Percentiles rank a stretch among this genome's conserved stretches.
Evolutionary conservation across 1,140 invertebrate genomes (phyloP).

Genomic region (Capitella teleta): DNA sequence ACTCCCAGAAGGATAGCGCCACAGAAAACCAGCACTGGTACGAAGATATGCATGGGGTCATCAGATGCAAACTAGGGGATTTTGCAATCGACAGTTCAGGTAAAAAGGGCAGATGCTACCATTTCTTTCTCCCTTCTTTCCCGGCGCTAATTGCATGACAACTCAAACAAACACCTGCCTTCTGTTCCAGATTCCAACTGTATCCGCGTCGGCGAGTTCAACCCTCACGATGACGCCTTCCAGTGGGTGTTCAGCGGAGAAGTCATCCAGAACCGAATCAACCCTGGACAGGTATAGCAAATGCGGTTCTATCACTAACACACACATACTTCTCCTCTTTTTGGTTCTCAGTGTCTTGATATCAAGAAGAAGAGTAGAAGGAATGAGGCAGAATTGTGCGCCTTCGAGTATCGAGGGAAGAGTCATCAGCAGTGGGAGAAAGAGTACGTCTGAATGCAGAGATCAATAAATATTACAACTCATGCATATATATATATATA

Average conservation of each 20-base stretch:
- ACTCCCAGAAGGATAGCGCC: not conserved
- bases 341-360: not conserved
- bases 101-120: not conserved
- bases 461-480: too few species aligned
- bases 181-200: not conserved
- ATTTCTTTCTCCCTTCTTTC: too few species aligned
- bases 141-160: too few species aligned
- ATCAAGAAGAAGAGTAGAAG: not conserved
- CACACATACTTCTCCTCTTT: too few species aligned
- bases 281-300: too few species aligned
- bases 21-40: slow-evolving; percentile 13
- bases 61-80: slow-evolving; percentile 11
- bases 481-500: too few species aligned
- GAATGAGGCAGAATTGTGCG: not conserved
- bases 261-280: not conserved
- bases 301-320: too few species aligned
- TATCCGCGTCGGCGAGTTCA: slow-evolving; percentile 4
- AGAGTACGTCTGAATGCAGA: slow-evolving; percentile 3
- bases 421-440: not conserved
- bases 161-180: too few species aligned
- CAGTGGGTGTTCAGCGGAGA: slow-evolving; percentile 6
- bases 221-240: not conserved
- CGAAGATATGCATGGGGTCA: slow-evolving; percentile 9
- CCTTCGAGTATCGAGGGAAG: not conserved
- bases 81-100: slow-evolving; percentile 10